Evolutionary conservation across 2,888 invertebrate genomes (phyloP).

Genomic region (Rhaphigaster nebulosa): DNA sequence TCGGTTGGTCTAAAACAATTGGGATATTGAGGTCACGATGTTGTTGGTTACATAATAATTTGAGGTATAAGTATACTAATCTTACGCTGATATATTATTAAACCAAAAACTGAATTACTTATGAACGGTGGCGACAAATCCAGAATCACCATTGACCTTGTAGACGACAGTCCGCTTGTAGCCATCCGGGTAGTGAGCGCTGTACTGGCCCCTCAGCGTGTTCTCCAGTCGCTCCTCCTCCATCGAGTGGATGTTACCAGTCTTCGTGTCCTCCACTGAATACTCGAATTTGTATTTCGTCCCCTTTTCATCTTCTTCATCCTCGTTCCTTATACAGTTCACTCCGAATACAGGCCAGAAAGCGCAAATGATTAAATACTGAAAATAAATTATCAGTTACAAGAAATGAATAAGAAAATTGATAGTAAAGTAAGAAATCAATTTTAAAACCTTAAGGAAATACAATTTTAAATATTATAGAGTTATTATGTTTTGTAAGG

Average conservation of each 20-base stretch:
- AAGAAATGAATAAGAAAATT: background rate
- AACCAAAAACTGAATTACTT: background rate
- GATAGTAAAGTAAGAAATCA: background rate
- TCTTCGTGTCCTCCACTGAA: constrained; percentile 66
- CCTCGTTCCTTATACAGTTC: constrained; percentile 27
- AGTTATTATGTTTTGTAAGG: too few species aligned
- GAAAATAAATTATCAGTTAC: background rate
- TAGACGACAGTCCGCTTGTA: constrained; percentile 20
- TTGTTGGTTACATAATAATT: too few species aligned
- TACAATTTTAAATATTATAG: too few species aligned
- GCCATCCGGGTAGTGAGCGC: background rate
- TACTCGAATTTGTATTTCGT: constrained; percentile 80
- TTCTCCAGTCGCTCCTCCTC: background rate
- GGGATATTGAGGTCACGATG: too few species aligned
- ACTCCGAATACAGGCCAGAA: background rate
- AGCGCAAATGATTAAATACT: background rate
- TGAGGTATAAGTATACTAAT: too few species aligned
- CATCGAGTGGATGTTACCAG: background rate
- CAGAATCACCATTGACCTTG: background rate
- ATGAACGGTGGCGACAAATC: constrained; percentile 2
- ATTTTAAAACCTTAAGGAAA: too few species aligned
- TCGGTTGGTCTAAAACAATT: too few species aligned
- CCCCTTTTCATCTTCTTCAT: constrained; percentile 59
- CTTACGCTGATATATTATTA: background rate
- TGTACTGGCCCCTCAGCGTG: background rate